These are phyloP conservation scores for Synchiropus splendidus DNA, from an alignment of 2,113 vertebrate species.

Conservation along the genomic window DNA sequence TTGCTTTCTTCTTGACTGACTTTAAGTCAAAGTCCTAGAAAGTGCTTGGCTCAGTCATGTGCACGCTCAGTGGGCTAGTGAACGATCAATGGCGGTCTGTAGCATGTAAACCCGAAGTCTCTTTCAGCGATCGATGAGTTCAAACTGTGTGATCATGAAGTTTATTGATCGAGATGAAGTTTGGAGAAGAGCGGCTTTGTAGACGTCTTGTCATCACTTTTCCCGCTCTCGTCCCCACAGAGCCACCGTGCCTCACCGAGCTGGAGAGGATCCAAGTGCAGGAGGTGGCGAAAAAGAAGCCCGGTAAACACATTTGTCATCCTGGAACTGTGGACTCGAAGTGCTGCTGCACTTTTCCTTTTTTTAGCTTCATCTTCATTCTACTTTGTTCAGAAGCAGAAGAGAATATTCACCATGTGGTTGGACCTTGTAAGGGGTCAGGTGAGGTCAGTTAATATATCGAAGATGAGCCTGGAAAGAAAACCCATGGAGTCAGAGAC, in stretches of 20 bases:
- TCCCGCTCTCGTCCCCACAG: conserved; percentile 53
- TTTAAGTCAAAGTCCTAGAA: too few relatives aligned
- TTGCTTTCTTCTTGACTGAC: too few relatives aligned
- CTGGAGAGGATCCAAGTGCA: conserved; percentile 90
- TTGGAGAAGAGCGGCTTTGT: conserved; percentile 14
- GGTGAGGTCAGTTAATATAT: too few relatives aligned
- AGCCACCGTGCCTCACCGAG: conserved; percentile 89
- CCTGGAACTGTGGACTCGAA: not conserved
- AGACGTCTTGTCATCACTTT: conserved; percentile 26
- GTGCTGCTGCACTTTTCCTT: conserved; percentile 11
- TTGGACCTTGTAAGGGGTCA: too few relatives aligned
- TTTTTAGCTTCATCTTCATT: not conserved
- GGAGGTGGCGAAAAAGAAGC: conserved; percentile 81
- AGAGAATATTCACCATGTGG: too few relatives aligned
- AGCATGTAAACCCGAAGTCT: not conserved
- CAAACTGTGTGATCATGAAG: conserved; percentile 31
- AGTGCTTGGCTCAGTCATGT: too few relatives aligned
- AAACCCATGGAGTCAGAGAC: too few relatives aligned
- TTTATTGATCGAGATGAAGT: conserved; percentile 39
- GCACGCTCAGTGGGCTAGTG: too few relatives aligned
- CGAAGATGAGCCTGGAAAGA: too few relatives aligned
- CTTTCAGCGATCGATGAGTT: too few relatives aligned
- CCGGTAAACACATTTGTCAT: conserved; percentile 45
- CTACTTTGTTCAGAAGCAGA: too few relatives aligned
- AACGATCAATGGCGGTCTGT: not conserved